phyloP scores from a whole-genome alignment of 2,113 vertebrate species.

The Helogale parvula region DNA sequence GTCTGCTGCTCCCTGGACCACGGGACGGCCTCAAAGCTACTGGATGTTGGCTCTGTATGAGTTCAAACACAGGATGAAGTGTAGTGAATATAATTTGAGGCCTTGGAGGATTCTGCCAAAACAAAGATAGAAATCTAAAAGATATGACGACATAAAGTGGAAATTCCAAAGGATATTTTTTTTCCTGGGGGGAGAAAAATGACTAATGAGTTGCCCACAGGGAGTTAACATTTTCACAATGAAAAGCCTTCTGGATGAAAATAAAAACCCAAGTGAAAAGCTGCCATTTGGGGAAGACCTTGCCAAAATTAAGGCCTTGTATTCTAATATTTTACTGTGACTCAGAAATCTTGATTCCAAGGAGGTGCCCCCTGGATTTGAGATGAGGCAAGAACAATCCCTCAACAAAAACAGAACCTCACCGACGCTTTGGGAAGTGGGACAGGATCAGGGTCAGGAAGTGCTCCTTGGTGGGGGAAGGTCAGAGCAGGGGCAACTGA shows the following conservation, averaged over 20 bases:
- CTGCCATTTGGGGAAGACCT: neutral
- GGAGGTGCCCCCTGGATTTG: neutral
- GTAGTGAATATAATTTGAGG: neutral
- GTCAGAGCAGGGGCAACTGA: neutral
- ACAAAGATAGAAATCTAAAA: conserved; percentile 8
- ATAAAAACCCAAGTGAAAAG: neutral
- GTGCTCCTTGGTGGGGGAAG: neutral
- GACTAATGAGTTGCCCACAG: neutral
- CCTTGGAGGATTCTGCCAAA: conserved; percentile 26
- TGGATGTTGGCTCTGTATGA: neutral
- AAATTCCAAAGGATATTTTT: neutral
- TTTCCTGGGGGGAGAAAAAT: rapidly evolving
- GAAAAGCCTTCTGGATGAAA: neutral
- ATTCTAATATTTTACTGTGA: neutral
- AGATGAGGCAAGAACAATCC: neutral
- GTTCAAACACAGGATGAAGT: neutral
- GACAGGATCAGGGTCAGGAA: neutral
- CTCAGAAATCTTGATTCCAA: neutral
- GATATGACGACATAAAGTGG: conserved; percentile 1
- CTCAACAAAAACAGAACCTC: neutral
- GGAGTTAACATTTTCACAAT: neutral
- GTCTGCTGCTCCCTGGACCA: neutral
- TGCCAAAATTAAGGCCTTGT: neutral
- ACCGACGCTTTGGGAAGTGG: neutral
- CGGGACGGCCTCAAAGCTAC: neutral